A percentile compares a stretch with the other conserved stretches of the same genome.
These are phyloP conservation scores for Maniola hyperantus DNA, from an alignment of 2,888 invertebrate genomes.

Conservation along the genomic window DNA sequence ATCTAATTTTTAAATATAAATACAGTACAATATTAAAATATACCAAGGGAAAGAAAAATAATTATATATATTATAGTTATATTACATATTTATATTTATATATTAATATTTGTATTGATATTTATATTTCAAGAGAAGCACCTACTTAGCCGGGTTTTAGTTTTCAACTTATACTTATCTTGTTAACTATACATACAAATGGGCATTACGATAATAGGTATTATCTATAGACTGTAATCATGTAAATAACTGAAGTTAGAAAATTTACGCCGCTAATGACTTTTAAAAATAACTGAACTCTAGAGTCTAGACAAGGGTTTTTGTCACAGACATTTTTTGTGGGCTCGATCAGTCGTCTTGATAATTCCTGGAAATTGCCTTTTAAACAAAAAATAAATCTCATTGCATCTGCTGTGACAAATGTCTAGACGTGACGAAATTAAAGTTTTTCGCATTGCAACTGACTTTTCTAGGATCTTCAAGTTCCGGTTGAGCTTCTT, in stretches of 20 bases:
- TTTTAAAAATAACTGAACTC: not conserved
- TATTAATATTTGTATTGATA: too few species aligned
- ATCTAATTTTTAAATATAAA: too few species aligned
- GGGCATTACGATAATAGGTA: not conserved
- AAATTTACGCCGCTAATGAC: not conserved
- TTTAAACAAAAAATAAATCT: conserved; percentile 19
- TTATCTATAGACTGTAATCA: not conserved
- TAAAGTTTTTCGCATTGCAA: conserved; percentile 16
- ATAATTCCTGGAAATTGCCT: conserved; percentile 6
- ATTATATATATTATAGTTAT: too few species aligned
- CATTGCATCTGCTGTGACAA: conserved; percentile 18
- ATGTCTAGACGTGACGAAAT: conserved; percentile 25
- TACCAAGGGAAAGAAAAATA: too few species aligned
- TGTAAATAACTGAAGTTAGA: not conserved
- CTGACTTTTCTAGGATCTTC: conserved; percentile 16
- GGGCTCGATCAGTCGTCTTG: not conserved
- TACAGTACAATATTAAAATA: too few species aligned
- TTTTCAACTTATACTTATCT: too few species aligned
- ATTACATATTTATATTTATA: too few species aligned
- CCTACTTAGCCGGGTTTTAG: too few species aligned
- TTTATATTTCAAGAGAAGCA: too few species aligned
- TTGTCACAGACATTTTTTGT: too few species aligned
- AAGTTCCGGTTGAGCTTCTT: conserved; percentile 23
- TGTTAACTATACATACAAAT: too few species aligned
- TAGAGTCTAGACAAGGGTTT: too few species aligned